Base-by-base conservation (phyloP, 2,797 vertebrate species). In the Tragopan temminckii region DNA sequence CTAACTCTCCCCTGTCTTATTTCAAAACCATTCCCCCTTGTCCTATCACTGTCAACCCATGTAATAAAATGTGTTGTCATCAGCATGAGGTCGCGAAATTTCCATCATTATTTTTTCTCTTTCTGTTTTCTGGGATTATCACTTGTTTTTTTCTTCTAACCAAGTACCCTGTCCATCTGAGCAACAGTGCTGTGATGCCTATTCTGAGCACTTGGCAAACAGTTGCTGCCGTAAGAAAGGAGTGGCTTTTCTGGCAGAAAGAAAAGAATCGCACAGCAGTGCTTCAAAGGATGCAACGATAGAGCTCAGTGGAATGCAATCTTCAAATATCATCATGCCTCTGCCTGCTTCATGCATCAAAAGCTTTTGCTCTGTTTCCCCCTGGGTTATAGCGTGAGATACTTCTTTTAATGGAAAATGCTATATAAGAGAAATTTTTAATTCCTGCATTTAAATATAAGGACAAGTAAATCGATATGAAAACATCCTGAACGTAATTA, bases 391-490 rank as follows among this genome's bases (percentile, higher is more conserved):
- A 42, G 63, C 38, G 43, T 17, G 42, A 80, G 87, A 78, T 16
- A 43, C 62, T 92, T 84, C 58, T 81, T 89, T 78, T 94, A 95
- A 87, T 80, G 83, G 87, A 94, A 95, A 95, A 83, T 89, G 94
- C 84, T 43, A 16, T 61, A 31, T 53, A 48, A 85, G 64, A 89
- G 63, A 55, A 66, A 82, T 89, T 94, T 94, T 38, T 94, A 89
- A 90, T 94, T 82, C 53, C 35, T 90, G 45, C 46, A 88, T 90
- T 86, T 91, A 87, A 94, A 94, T 94, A 91, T 69, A 53, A 81
- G 94, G 75, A 21, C 83, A 91, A 80, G 52, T 55, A 90, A 94
- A 97, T 97, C 93, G 93, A 94, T 96, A 88, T 45, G 76, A 90
- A 91, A 95, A 84, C 45, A 89, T 85, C 55, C 66, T 57, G 71